These are phyloP conservation scores for Spinus pinus DNA, from an alignment of 2,797 vertebrate species.

Conservation along the genomic window DNA sequence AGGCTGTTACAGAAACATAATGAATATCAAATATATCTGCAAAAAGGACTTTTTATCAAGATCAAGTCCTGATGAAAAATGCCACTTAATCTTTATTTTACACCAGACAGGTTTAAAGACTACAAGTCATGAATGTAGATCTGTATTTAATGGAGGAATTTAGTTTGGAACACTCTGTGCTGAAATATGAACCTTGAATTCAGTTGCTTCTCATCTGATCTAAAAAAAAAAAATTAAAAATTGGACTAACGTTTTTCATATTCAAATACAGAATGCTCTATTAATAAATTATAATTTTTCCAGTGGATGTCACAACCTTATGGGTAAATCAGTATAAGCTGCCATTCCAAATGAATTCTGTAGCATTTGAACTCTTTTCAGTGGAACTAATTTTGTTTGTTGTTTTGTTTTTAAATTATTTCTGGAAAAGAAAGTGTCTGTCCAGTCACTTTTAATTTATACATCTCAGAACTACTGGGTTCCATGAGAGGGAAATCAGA, in stretches of 20 bases:
- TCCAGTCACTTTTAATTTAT: neutral
- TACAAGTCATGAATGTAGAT: constrained; percentile 1
- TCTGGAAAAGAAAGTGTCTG: neutral
- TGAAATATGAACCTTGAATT: constrained; percentile 12
- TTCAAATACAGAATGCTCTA: neutral
- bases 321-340: neutral
- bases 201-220: neutral
- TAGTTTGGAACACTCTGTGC: neutral
- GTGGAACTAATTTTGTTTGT: neutral
- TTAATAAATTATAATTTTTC: neutral
- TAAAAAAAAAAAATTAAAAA: neutral
- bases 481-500: neutral
- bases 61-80: constrained; percentile 63
- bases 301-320: neutral
- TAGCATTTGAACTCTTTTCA: neutral
- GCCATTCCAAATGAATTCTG: neutral
- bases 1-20: constrained; percentile 27
- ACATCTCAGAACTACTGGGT: neutral
- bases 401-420: neutral
- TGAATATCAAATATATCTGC: constrained; percentile 44
- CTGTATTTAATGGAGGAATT: constrained; percentile 24
- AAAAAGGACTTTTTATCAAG: constrained; percentile 19
- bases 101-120: constrained; percentile 14
- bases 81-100: constrained; percentile 50
- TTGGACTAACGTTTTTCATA: neutral